Evolutionary conservation across 1,140 invertebrate species (phyloP).

Genomic region (Drosophila nigrodunni): DNA sequence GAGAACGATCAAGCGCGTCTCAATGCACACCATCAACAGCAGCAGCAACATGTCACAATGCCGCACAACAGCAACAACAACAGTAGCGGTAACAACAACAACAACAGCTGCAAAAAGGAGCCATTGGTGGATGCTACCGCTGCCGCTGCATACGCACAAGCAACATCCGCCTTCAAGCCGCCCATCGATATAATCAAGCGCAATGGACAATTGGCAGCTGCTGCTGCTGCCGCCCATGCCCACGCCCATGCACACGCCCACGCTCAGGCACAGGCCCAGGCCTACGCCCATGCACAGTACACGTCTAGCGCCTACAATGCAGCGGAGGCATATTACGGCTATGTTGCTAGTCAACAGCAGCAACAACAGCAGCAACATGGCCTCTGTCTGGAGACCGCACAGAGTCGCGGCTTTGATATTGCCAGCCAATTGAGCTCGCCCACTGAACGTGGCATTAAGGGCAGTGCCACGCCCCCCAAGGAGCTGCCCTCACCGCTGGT

Average conservation of each 20-base stretch:
- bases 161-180: conserved; percentile 91
- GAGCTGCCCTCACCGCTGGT: conserved; percentile 27
- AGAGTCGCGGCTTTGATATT: conserved; percentile 52
- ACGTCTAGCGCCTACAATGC: conserved; percentile 61
- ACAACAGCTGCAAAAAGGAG: conserved; percentile 26
- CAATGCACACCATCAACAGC: conserved; percentile 48
- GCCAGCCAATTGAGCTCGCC: conserved; percentile 52
- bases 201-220: conserved; percentile 81
- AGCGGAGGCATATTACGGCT: conserved; percentile 68
- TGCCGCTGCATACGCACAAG: conserved; percentile 83
- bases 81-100: conserved; percentile 8
- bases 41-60: background rate
- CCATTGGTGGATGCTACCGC: conserved; percentile 13
- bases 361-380: conserved; percentile 35
- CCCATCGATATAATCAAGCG: conserved; percentile 87
- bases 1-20: conserved; percentile 82
- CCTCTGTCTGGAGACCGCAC: background rate
- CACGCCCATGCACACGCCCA: conserved; percentile 45
- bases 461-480: conserved; percentile 18
- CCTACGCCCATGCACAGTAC: conserved; percentile 55
- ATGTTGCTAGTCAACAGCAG: conserved; percentile 59
- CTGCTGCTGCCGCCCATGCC: conserved; percentile 63
- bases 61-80: conserved; percentile 1
- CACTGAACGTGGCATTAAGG: conserved; percentile 25
- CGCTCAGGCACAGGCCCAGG: conserved; percentile 61